Conservation (phyloP, 2,797 vertebrate genomes). For the Chanos chanos region DNA sequence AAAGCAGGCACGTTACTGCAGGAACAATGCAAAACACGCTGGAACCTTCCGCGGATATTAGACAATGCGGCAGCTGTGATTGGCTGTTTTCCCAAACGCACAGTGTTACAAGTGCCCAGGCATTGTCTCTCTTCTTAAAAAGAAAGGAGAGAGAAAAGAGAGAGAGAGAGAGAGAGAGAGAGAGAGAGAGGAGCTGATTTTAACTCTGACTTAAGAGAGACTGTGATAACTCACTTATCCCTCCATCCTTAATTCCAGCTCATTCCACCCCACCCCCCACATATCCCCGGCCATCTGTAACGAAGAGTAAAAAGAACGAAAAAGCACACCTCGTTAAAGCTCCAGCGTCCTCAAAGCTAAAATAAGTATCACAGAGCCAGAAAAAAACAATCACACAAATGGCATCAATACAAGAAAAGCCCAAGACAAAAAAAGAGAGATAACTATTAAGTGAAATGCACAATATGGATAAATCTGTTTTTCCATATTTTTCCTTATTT, state of each 20-base stretch:
- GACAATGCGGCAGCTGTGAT: slow-evolving; percentile 66
- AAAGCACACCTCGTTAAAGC: slow-evolving; percentile 14
- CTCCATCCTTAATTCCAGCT: slow-evolving; percentile 59
- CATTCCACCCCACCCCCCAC: slow-evolving; percentile 42
- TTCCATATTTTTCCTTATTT: too few species aligned
- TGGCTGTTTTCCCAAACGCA: slow-evolving; percentile 59
- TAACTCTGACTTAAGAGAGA: slow-evolving; percentile 32
- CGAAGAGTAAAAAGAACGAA: background rate
- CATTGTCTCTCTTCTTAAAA: slow-evolving; percentile 28
- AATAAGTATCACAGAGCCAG: too few species aligned
- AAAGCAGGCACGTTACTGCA: slow-evolving; percentile 31
- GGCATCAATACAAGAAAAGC: background rate
- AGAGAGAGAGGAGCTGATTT: slow-evolving; percentile 15
- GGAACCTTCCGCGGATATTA: slow-evolving; percentile 62
- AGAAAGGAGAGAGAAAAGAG: background rate
- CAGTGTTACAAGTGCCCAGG: slow-evolving; percentile 39
- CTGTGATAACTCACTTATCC: slow-evolving; percentile 51
- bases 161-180: slow-evolving; percentile 1
- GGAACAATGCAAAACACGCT: slow-evolving; percentile 42
- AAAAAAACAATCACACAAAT: too few species aligned
- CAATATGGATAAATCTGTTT: background rate
- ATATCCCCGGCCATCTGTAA: slow-evolving; percentile 16
- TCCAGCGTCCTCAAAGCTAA: slow-evolving; percentile 11
- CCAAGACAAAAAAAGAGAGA: background rate
- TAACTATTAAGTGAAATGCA: background rate